These are phyloP conservation scores for Hyposmocoma kahamanoa DNA, from an alignment of 1,140 invertebrate species.

Conservation along the genomic window DNA sequence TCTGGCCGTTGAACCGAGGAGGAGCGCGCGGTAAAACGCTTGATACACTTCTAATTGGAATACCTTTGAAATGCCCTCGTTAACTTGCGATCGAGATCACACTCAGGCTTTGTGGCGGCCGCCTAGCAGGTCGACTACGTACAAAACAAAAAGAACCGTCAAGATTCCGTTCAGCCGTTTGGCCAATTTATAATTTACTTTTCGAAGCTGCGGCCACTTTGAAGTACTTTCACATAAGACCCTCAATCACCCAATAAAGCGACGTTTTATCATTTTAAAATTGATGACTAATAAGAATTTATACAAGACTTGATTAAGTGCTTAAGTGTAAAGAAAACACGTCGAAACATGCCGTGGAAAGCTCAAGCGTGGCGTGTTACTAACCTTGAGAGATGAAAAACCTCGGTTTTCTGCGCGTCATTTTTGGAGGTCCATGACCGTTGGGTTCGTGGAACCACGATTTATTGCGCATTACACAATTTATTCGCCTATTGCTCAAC, in stretches of 20 bases:
- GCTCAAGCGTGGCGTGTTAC: neutral
- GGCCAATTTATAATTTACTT: no score
- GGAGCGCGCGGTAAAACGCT: slow-evolving; percentile 23
- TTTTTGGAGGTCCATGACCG: slow-evolving; percentile 27
- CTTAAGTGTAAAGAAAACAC: no score
- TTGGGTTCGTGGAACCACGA: slow-evolving; percentile 12
- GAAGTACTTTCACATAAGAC: no score
- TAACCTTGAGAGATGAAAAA: slow-evolving; percentile 25
- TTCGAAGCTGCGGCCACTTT: no score
- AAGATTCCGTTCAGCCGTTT: no score
- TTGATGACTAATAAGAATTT: no score
- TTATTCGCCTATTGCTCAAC: slow-evolving; percentile 12
- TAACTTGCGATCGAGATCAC: neutral
- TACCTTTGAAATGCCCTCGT: slow-evolving; percentile 2
- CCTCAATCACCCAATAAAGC: no score
- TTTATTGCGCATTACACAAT: slow-evolving; percentile 13
- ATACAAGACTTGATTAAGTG: no score
- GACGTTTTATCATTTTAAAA: no score
- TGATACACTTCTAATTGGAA: slow-evolving; percentile 17
- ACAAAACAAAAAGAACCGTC: neutral
- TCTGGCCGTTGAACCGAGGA: slow-evolving; percentile 42
- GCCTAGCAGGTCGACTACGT: neutral
- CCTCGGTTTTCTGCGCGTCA: slow-evolving; percentile 20
- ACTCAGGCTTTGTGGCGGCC: neutral
- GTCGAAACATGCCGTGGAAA: no score